Evolutionary conservation across 2,797 vertebrate genomes (phyloP).

Genomic region (Esox lucius): DNA sequence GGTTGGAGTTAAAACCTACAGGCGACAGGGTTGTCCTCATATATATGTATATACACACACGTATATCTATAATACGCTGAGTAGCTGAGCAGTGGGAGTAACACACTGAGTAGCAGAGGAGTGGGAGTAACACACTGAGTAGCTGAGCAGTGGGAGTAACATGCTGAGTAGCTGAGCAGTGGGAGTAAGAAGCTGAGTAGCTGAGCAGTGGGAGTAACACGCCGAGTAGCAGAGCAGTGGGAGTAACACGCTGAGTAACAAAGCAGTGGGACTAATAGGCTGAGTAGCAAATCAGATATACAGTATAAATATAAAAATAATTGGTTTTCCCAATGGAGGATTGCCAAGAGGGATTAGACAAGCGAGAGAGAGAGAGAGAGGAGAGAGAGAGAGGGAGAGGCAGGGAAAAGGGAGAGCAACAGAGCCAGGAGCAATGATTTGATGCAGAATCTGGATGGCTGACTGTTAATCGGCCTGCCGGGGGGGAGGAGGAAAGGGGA

Average conservation of each 20-base stretch:
- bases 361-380: neutral
- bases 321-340: too few species aligned
- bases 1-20: too few species aligned
- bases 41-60: too few species aligned
- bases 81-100: too few species aligned
- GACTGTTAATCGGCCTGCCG: neutral
- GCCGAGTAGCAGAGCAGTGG: neutral
- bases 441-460: slow-evolving; percentile 9
- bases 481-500: neutral
- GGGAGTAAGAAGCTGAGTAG: neutral
- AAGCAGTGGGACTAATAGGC: too few species aligned
- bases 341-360: too few species aligned
- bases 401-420: neutral
- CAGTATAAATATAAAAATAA: neutral
- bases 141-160: too few species aligned
- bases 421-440: neutral
- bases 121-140: too few species aligned
- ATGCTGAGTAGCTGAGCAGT: neutral
- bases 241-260: neutral
- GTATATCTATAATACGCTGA: too few species aligned
- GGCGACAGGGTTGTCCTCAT: too few species aligned
- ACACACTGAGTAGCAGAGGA: too few species aligned
- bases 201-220: neutral
- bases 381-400: neutral
- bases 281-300: too few species aligned